Evolutionary conservation across 2,113 vertebrate species (phyloP), one percentile per base, ranked within the genome.

Genomic region (rat (Rattus norvegicus)): DNA sequence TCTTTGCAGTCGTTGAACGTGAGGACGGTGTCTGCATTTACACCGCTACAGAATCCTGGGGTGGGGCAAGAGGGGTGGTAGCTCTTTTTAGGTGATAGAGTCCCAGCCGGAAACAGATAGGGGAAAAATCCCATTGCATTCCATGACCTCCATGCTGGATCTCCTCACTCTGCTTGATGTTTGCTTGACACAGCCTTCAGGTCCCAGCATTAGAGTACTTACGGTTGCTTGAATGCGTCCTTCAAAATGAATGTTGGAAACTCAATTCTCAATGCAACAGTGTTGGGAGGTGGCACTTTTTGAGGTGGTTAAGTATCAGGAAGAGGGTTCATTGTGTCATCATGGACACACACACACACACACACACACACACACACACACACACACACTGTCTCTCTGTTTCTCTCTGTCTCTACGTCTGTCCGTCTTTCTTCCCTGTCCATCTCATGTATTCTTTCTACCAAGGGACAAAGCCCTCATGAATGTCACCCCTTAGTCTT

Each of bases 131-230:
- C 7, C 9, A 22, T 14, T 22, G 3, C 0, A 1, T 3, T 6
- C 52, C 11, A 11, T 0, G 22, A 8, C 14, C 54, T 36, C 69
- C 56, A 13, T n/a, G 28, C 75, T 56, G 73, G 7, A 0, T 10
- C 22, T 20, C 0, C 3, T 79, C 10, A 12, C 19, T 2, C 5
- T 84, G 12, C 52, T 20, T 49, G 13, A n/a, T 0, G 1, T 52
- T 84, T 65, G 52, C 43, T 47, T 16, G 6, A 3, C 26, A 39
- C 69, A 72, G 43, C 36, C 52, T 77, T 77, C 59, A 28, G 16
- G 65, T 72, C 28, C 22, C 70, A 39, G 69, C 59, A 30, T 84
- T 17, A 33, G 17, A 26, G 14, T 24, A 11, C 13, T 75, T 67
- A 63, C 0, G 63, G 33, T 75, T 49, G 28, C 59, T 79, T 33